A percentile compares a stretch with the other conserved stretches of the same genome.
phyloP scores from a whole-genome alignment of 2,113 vertebrate genomes.

The Conger conger region DNA sequence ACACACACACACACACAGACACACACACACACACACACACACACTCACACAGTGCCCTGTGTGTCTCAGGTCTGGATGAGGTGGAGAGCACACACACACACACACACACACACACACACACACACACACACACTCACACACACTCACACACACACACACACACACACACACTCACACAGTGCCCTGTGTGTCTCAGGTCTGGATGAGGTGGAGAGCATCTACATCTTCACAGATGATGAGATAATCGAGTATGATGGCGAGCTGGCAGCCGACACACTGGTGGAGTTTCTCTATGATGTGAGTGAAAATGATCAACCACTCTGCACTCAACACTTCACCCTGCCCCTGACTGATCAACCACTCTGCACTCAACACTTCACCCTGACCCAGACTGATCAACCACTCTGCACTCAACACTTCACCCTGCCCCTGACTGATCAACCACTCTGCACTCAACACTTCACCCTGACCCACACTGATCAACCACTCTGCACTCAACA shows the following conservation, averaged over 20 bases:
- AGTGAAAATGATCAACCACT: conserved; percentile 42
- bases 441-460: background rate
- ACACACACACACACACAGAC: background rate
- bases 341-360: background rate
- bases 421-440: background rate
- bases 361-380: background rate
- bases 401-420: background rate
- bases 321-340: background rate
- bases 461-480: background rate
- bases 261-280: conserved; percentile 81
- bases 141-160: background rate
- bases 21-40: no score
- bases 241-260: conserved; percentile 90
- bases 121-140: background rate
- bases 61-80: conserved; percentile 74
- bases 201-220: conserved; percentile 84
- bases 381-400: background rate
- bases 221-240: conserved; percentile 85
- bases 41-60: background rate
- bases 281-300: conserved; percentile 89
- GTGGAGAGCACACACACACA: conserved; percentile 69
- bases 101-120: no score
- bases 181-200: conserved; percentile 66
- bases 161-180: background rate
- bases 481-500: background rate